Evolutionary conservation across 2,113 vertebrate species (phyloP).

Genomic region (Spermophilus dauricus): DNA sequence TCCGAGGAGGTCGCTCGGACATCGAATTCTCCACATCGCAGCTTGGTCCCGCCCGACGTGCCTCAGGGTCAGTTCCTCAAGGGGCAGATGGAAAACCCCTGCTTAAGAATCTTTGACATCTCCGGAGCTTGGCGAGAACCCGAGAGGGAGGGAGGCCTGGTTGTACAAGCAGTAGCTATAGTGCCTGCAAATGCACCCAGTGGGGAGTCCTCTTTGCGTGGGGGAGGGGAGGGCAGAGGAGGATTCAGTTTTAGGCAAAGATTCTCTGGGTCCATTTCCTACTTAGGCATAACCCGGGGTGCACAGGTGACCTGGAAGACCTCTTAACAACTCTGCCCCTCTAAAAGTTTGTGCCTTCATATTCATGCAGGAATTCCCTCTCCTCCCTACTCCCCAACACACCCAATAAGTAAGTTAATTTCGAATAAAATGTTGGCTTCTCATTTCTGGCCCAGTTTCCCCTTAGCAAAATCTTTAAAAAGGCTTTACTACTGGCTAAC

Average conservation of each 20-base stretch:
- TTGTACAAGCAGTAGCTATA: not conserved
- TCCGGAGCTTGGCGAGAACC: not conserved
- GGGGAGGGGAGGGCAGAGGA: not conserved
- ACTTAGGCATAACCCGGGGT: not conserved
- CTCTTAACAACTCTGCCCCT: not conserved
- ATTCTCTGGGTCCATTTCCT: conserved; percentile 40
- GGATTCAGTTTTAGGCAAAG: not conserved
- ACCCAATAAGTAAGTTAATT: not conserved
- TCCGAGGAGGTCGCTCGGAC: conserved; percentile 83
- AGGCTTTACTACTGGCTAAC: not conserved
- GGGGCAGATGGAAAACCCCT: conserved; percentile 58
- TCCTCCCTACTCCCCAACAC: not conserved
- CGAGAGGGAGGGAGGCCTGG: not conserved
- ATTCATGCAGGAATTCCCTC: not conserved
- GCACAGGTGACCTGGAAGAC: not conserved
- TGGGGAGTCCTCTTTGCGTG: not conserved
- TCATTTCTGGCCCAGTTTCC: not conserved
- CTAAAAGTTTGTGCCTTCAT: not conserved
- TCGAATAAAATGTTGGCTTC: not conserved
- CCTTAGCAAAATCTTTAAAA: not conserved
- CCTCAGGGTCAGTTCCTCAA: not conserved
- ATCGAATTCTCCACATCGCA: conserved; percentile 80
- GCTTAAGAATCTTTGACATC: conserved; percentile 52
- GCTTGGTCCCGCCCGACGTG: conserved; percentile 56
- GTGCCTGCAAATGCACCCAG: fast-evolving